Evolutionary conservation across 2,113 vertebrate species (phyloP), one percentile per base, ranked within the genome.

Genomic region (Protobothrops flavoviridis): DNA sequence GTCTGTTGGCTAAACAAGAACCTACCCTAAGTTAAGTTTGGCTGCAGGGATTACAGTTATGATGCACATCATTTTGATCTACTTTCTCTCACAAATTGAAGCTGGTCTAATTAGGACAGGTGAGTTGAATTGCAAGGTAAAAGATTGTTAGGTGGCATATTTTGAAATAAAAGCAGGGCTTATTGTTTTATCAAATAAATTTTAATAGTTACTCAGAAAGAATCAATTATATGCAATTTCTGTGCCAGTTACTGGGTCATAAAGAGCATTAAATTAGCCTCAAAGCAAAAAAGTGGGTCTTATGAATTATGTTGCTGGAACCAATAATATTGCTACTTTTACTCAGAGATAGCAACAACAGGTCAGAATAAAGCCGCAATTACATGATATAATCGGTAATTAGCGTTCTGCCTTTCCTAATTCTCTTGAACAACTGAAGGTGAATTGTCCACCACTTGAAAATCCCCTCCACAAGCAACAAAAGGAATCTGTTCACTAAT

Each of bases 111-210:
- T 21, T 24, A 20, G 87, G 57, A 85, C 85, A 91, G 56, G 55
- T 88, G 5, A 12, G 33, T 88, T 56, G 59, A 94, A 88, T 92
- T 15, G 20, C 0, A 45, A 26, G 8, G 0, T 11, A 21, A 89
- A 23, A 74, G 87, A 92, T 56, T 91, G 92, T 93, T 92, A 93
- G 55, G 90, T 5, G 52, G 93, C 9, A 7, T 43, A 53, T 61
- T 89, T 57, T 53, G 90, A 39, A 93, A 12, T 2, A 91, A 4
- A 87, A 50, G 11, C 64, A 88, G 86, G 87, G 74, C 90, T 90
- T 89, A 74, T 1, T 0, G 0, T 10, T 87, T 90, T 45, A 55
- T 93, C 61, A 88, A 94, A 91, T 92, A 21, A 21, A 53, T 88
- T 87, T 69, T 88, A 92, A 92, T 0, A 0, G 59, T 69, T 0